Conservation (phyloP, 1,140 invertebrate genomes). For the Tetramorium alpestre region DNA sequence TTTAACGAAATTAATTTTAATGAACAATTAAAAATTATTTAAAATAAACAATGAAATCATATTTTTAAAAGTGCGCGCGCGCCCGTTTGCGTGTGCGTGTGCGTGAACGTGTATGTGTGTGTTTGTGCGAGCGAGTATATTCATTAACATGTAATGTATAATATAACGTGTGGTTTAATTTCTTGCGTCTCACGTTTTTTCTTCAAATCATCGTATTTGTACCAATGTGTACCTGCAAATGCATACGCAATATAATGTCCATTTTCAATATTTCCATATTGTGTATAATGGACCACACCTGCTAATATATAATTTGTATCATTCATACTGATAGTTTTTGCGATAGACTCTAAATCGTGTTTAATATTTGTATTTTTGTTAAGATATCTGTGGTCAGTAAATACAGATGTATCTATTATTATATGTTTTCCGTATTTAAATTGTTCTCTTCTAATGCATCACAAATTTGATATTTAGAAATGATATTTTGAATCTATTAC, state of each 20-base stretch:
- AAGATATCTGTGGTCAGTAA: not conserved
- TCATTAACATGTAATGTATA: not conserved
- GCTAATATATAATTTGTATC: not conserved
- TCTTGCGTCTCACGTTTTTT: not conserved
- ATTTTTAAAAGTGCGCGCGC: too few species aligned
- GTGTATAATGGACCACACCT: slow-evolving; percentile 7
- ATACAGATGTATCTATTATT: not conserved
- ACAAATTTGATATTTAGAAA: not conserved
- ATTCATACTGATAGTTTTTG: not conserved
- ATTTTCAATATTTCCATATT: not conserved
- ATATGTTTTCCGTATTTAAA: not conserved
- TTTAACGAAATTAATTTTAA: too few species aligned
- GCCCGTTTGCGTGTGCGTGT: too few species aligned
- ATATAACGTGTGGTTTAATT: not conserved
- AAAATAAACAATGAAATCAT: too few species aligned
- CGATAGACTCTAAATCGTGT: not conserved
- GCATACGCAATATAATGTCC: not conserved
- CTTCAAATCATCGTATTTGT: not conserved
- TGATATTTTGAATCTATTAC: not conserved
- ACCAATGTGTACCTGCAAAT: not conserved
- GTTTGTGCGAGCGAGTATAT: too few species aligned
- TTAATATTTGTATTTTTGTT: not conserved
- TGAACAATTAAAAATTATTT: too few species aligned
- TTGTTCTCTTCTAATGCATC: too few species aligned
- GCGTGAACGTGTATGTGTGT: too few species aligned